Evolutionary conservation across 2,113 vertebrate species (phyloP).

Genomic region (Siphamia tubifer): DNA sequence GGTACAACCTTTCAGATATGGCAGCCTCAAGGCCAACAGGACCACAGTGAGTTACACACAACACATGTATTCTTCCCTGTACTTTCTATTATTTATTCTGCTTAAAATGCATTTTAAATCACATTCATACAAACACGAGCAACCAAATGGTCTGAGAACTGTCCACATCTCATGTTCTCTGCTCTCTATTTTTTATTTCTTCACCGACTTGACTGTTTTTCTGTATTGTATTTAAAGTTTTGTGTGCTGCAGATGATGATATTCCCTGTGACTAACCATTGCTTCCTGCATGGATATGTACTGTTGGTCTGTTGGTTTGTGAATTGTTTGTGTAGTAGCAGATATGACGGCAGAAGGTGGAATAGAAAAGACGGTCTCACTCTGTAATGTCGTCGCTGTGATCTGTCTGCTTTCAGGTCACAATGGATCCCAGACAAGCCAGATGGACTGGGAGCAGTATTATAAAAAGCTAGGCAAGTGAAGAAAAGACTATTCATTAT

Average conservation of each 20-base stretch:
- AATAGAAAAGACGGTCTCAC: constrained; percentile 3
- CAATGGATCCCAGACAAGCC: constrained; percentile 78
- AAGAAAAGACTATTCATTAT: too few relatives aligned
- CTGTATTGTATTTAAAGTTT: not conserved
- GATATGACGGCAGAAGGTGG: constrained; percentile 15
- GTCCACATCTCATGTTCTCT: too few relatives aligned
- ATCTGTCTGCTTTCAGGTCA: constrained; percentile 80
- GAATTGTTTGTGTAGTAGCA: constrained; percentile 30
- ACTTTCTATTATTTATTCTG: too few relatives aligned
- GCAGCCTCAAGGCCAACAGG: constrained; percentile 94
- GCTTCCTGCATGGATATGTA: constrained; percentile 25
- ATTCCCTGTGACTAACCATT: constrained; percentile 17
- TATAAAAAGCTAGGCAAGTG: constrained; percentile 75
- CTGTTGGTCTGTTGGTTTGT: constrained; percentile 34
- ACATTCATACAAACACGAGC: not conserved
- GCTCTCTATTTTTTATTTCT: too few relatives aligned
- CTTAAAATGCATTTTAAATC: too few relatives aligned
- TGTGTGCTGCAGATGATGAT: not conserved
- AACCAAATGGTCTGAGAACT: not conserved
- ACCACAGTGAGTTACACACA: constrained; percentile 90
- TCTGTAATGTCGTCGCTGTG: constrained; percentile 37
- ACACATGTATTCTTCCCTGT: too few relatives aligned
- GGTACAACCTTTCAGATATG: constrained; percentile 95
- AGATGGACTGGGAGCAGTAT: constrained; percentile 80
- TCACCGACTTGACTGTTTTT: not conserved